These are phyloP conservation scores for Passer domesticus DNA, from an alignment of 2,113 vertebrate species.

Conservation along the genomic window DNA sequence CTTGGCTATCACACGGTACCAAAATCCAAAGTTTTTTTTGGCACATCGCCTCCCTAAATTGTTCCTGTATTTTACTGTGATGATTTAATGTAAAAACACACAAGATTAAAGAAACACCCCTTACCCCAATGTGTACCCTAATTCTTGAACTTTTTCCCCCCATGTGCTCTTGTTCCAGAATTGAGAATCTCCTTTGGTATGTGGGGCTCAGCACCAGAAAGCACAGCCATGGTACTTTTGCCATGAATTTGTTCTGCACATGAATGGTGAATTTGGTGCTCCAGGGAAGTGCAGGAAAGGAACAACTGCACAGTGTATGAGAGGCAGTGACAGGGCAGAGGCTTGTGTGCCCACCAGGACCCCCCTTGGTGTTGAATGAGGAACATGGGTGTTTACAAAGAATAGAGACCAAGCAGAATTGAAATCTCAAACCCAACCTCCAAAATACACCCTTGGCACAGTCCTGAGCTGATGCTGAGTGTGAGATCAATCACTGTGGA, in stretches of 20 bases:
- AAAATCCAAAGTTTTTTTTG: background rate
- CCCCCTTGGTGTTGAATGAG: background rate
- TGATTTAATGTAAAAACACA: background rate
- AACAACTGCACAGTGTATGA: rapidly evolving
- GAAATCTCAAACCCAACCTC: background rate
- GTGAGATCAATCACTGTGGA: rapidly evolving
- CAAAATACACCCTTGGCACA: background rate
- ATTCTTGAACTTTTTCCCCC: background rate
- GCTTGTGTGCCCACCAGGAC: background rate
- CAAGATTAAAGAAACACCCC: background rate
- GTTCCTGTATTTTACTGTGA: background rate
- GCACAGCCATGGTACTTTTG: background rate
- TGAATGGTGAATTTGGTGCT: background rate
- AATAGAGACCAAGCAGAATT: background rate
- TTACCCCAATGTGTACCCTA: background rate
- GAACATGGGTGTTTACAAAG: background rate
- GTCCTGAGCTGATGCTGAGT: rapidly evolving
- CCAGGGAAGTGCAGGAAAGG: background rate
- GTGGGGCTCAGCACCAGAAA: background rate
- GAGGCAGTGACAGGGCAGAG: background rate
- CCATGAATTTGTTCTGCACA: background rate
- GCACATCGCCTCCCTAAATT: background rate
- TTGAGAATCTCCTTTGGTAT: background rate
- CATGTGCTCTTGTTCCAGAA: background rate
- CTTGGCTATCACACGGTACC: background rate